These are phyloP conservation scores for Antitype chi DNA, from an alignment of 2,888 invertebrate genomes.

Conservation along the genomic window DNA sequence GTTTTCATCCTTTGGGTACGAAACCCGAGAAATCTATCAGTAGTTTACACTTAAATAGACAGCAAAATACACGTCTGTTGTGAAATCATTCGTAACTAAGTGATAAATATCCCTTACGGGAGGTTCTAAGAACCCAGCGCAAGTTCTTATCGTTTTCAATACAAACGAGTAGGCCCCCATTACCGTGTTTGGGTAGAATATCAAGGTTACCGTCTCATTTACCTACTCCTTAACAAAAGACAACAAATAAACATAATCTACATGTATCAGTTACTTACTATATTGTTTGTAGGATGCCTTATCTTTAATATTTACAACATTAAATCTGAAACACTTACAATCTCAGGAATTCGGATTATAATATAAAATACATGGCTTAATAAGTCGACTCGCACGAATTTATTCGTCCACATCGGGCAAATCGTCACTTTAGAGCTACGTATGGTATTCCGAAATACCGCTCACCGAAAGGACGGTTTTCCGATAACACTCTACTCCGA, in stretches of 20 bases:
- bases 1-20: not conserved
- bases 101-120: conserved; percentile 6
- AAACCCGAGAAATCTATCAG: not conserved
- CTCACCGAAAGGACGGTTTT: too few species aligned
- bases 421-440: too few species aligned
- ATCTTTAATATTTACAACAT: not conserved
- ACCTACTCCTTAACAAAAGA: conserved; percentile 13
- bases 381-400: too few species aligned
- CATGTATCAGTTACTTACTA: not conserved
- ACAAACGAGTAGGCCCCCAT: conserved; percentile 13
- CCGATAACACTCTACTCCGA: too few species aligned
- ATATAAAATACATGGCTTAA: too few species aligned
- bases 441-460: too few species aligned
- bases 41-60: not conserved
- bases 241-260: conserved; percentile 22
- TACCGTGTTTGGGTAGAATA: conserved; percentile 9
- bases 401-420: too few species aligned
- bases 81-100: not conserved
- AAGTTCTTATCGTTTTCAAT: conserved; percentile 11
- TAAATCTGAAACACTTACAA: not conserved
- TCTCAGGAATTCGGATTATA: not conserved
- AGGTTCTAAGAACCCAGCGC: not conserved
- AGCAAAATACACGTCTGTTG: too few species aligned
- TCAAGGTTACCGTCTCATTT: conserved; percentile 26
- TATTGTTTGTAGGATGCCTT: not conserved